Evolutionary conservation across 2,888 invertebrate species (phyloP), one percentile per base, ranked within the genome.

Genomic region (Coleophora deauratella): DNA sequence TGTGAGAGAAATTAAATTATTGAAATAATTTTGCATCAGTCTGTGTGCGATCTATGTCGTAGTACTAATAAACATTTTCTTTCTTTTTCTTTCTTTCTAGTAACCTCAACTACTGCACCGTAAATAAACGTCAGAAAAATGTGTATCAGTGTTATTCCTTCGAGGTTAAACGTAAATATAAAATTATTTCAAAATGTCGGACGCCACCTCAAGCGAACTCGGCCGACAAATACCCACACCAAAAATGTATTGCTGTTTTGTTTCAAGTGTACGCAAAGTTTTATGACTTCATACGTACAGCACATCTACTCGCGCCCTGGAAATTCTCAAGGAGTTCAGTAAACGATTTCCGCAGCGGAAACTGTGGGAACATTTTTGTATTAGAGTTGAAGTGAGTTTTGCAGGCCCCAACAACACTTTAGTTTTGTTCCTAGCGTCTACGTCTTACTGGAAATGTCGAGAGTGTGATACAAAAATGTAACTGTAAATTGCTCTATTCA

Each of bases 241-340:
- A 36, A 50, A 54, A 55, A 55, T 57, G 51, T 50, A 56, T 51
- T 35, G 45, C 49, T 53, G 55, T 59, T 58, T 59, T 56, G 54
- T 56, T 57, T 52, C 46, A 51, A 51, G 51, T 57, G 54, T 54
- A 21, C 21, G 3, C 21, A 53, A 51, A 54, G 51, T 57, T 62
- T 62, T 59, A 60, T 47, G 53, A 49, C 51, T 52, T 48, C 42
- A 46, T 42, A 42, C 44, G 42, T 41, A 42, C 43, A 49, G 47
- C 46, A 46, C n/a, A 51, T 47, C 44, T 36, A 35, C 12, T 40
- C 31, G 34, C 12, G 21, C 12, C 10, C 33, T 33, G 41, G 41
- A 44, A 37, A 44, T 44, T 40, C 40, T 38, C 36, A 12, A n/a
- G 12, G 32, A 43, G 40, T 42, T 44, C 40, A 38, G 35, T 43